Percentiles rank a stretch among this genome's conserved stretches.
Conservation (phyloP, 2,113 vertebrate genomes). For the Gallinago media region DNA sequence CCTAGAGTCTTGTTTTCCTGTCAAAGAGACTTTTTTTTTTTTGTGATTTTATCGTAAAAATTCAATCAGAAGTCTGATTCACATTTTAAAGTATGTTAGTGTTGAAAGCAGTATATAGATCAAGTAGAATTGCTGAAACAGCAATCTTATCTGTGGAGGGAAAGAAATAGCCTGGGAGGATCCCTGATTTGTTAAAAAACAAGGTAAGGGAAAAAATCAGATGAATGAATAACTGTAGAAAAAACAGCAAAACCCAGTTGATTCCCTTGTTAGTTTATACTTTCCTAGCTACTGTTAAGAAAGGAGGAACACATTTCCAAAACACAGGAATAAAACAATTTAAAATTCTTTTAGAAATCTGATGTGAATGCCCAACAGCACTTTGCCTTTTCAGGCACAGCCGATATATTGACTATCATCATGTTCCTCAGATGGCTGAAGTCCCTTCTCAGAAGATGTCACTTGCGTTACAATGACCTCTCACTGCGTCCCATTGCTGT, state of each 20-base stretch:
- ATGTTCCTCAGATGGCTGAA: not conserved
- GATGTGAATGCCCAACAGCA: not conserved
- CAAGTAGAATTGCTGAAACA: not conserved
- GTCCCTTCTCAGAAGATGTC: not conserved
- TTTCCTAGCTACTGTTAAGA: not conserved
- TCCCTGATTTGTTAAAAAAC: not conserved
- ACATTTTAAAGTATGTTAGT: not conserved
- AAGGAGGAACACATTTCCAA: not conserved
- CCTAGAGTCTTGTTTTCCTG: not conserved
- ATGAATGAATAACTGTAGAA: not conserved
- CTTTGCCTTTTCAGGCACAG: not conserved
- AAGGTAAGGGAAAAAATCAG: not conserved
- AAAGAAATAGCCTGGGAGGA: not conserved
- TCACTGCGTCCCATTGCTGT: not conserved
- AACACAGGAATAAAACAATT: not conserved
- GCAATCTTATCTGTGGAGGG: not conserved
- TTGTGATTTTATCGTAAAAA: not conserved
- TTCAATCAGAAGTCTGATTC: not conserved
- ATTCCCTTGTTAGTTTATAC: not conserved
- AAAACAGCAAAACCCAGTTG: not conserved
- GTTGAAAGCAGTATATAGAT: not conserved
- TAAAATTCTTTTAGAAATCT: not conserved
- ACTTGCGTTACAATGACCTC: not conserved
- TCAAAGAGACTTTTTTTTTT: not conserved
- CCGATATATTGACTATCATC: fast-evolving